phyloP scores from a whole-genome alignment of 2,888 invertebrate genomes.

The Acleris emargana region DNA sequence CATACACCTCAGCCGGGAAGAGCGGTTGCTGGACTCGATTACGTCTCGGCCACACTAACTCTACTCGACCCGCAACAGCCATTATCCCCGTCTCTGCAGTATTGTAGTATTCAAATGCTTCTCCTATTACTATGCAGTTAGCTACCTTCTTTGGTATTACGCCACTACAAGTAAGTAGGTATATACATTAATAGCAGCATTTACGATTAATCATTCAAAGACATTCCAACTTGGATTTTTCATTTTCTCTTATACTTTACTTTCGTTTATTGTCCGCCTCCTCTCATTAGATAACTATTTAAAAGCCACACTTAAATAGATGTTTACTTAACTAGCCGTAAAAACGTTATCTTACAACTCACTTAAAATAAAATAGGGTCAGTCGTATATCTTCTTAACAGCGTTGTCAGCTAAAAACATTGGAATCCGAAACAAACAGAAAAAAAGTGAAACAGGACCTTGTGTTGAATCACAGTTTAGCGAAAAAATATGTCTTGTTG shows the following conservation, averaged over 20 bases:
- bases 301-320: conserved; percentile 34
- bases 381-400: conserved; percentile 32
- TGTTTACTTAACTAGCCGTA: conserved; percentile 37
- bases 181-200: not conserved
- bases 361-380: conserved; percentile 34
- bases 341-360: conserved; percentile 33
- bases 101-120: too few relatives aligned
- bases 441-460: conserved; percentile 8
- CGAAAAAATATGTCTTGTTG: not conserved
- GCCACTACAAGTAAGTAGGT: too few relatives aligned
- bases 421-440: conserved; percentile 13
- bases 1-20: too few relatives aligned
- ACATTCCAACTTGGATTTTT: not conserved
- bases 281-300: conserved; percentile 34
- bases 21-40: too few relatives aligned
- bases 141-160: too few relatives aligned
- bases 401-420: conserved; percentile 20
- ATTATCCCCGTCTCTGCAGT: too few relatives aligned
- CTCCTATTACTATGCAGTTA: too few relatives aligned
- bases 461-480: not conserved
- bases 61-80: too few relatives aligned
- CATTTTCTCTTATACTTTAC: conserved; percentile 9
- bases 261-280: conserved; percentile 20
- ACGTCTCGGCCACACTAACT: too few relatives aligned
- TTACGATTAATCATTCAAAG: not conserved